phyloP scores from a whole-genome alignment of 2,113 vertebrate species.

The Tretioscincus oriximinensis region DNA sequence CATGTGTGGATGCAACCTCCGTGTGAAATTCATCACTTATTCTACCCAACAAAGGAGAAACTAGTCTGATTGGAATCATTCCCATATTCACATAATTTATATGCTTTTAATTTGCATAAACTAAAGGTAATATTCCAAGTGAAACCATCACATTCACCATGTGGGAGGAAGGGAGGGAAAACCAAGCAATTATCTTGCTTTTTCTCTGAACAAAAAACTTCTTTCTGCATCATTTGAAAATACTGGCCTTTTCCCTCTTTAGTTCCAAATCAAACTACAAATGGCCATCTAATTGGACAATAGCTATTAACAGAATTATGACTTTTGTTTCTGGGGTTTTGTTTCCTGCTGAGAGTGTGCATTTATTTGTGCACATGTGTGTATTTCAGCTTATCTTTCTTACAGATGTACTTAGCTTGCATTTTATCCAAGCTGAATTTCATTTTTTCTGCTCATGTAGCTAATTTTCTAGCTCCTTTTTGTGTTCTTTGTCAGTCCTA shows the following conservation, averaged over 20 bases:
- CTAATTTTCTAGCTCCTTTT: slow-evolving; percentile 9
- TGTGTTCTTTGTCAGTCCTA: slow-evolving; percentile 2
- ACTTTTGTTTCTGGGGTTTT: slow-evolving; percentile 12
- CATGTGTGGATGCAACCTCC: too few species aligned
- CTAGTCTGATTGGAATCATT: too few species aligned
- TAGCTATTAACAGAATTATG: background rate
- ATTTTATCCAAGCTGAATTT: slow-evolving; percentile 29
- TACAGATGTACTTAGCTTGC: slow-evolving; percentile 8
- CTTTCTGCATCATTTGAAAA: background rate
- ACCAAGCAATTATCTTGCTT: background rate
- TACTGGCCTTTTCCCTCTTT: background rate
- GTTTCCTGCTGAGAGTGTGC: background rate
- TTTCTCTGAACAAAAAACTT: slow-evolving; percentile 14
- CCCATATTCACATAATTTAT: background rate
- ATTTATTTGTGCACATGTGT: background rate
- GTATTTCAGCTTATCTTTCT: slow-evolving; percentile 12
- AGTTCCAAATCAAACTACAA: slow-evolving; percentile 17
- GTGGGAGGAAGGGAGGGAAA: slow-evolving; percentile 9
- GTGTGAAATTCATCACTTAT: too few species aligned
- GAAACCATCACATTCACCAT: background rate
- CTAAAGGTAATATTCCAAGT: background rate
- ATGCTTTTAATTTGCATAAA: background rate
- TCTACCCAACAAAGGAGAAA: too few species aligned
- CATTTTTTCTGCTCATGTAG: slow-evolving; percentile 18
- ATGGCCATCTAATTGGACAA: background rate